A percentile compares a stretch with the other conserved stretches of the same genome.
These are phyloP conservation scores for Thinocorus orbignyianus DNA, from an alignment of 2,113 vertebrate genomes.

Conservation along the genomic window DNA sequence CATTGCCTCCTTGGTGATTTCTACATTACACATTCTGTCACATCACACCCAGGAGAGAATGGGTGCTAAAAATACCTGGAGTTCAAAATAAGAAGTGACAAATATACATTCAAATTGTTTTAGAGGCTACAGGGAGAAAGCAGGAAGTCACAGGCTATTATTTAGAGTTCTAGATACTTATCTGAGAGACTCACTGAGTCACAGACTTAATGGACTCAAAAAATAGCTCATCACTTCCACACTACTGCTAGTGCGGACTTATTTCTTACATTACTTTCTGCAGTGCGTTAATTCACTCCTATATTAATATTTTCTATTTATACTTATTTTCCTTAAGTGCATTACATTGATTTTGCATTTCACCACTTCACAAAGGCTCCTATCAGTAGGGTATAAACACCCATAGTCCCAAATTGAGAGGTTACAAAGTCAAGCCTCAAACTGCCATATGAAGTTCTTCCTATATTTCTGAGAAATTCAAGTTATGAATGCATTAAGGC, in stretches of 20 bases:
- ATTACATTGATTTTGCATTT: constrained; percentile 10
- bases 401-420: not conserved
- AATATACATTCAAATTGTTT: not conserved
- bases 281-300: not conserved
- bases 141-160: not conserved
- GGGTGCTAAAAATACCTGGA: not conserved
- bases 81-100: not conserved
- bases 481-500: not conserved
- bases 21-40: not conserved
- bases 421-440: not conserved
- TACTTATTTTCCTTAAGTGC: not conserved
- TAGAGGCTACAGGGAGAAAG: not conserved
- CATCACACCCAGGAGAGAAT: not conserved
- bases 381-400: not conserved
- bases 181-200: not conserved
- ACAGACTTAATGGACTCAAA: not conserved
- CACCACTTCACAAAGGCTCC: not conserved
- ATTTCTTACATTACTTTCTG: not conserved
- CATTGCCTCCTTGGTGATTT: not conserved
- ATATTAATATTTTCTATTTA: not conserved
- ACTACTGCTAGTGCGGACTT: not conserved
- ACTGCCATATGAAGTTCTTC: not conserved
- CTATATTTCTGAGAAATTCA: not conserved
- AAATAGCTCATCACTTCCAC: not conserved
- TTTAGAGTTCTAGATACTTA: not conserved